Conservation (phyloP, 2,113 vertebrate genomes). For the Daubentonia madagascariensis region DNA sequence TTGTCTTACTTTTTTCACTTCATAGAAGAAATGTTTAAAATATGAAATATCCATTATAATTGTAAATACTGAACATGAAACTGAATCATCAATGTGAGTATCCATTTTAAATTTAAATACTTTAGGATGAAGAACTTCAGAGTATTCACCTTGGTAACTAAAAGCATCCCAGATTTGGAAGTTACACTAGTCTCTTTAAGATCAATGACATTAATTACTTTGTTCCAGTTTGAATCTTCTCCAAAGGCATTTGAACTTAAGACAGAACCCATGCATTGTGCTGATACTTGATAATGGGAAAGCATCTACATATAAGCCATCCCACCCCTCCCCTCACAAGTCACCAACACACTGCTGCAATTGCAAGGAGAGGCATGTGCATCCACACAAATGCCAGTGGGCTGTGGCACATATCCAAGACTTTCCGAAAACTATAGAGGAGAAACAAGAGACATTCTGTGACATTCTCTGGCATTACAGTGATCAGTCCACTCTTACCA, state of each 20-base stretch:
- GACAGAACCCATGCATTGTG: not conserved
- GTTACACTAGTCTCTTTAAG: not conserved
- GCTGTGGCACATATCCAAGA: not conserved
- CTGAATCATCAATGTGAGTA: not conserved
- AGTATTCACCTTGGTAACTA: not conserved
- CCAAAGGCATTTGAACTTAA: not conserved
- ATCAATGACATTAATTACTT: not conserved
- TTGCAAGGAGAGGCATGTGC: not conserved
- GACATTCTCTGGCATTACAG: not conserved
- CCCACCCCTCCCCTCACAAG: not conserved
- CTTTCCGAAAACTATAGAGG: not conserved
- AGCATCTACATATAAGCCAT: fast-evolving
- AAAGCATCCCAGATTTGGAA: not conserved
- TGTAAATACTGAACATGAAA: not conserved
- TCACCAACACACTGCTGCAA: not conserved
- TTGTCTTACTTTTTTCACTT: not conserved
- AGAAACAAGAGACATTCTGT: not conserved
- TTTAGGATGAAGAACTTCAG: not conserved
- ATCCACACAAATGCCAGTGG: not conserved
- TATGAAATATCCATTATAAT: not conserved
- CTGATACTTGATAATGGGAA: not conserved
- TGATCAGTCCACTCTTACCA: not conserved
- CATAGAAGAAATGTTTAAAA: not conserved
- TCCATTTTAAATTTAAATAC: not conserved
- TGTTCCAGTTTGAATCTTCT: not conserved